A percentile compares a stretch with the other conserved stretches of the same genome.
phyloP scores from a whole-genome alignment of 92 coral and sea anemone species.

The Isaurus tuberculatus region DNA sequence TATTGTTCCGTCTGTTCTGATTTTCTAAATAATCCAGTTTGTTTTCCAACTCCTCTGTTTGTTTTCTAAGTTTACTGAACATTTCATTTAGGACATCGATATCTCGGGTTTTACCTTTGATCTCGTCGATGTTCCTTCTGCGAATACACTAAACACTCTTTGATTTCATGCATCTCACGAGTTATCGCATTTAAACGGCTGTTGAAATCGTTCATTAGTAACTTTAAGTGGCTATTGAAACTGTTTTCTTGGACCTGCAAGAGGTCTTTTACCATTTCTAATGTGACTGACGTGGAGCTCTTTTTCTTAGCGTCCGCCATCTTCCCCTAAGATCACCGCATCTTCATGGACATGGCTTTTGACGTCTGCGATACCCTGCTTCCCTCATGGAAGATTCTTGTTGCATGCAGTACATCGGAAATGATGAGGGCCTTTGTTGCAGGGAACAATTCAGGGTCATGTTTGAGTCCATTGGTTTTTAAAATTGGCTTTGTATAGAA shows the following conservation, averaged over 20 bases:
- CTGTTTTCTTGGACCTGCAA: not conserved
- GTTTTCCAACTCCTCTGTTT: slow-evolving; percentile 14
- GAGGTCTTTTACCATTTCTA: not conserved
- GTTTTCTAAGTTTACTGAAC: not conserved
- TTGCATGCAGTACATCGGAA: no score
- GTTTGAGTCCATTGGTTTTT: no score
- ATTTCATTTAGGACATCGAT: slow-evolving; percentile 4
- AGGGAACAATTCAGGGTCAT: no score
- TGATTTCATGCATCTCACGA: not conserved
- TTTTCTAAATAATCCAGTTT: no score
- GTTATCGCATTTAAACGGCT: slow-evolving; percentile 12
- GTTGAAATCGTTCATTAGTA: slow-evolving; percentile 4
- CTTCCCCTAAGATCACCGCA: no score
- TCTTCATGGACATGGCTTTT: no score
- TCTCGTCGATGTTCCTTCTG: slow-evolving; percentile 5
- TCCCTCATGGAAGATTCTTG: no score
- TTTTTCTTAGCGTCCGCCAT: not conserved
- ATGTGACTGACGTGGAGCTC: not conserved
- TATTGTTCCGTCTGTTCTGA: slow-evolving; percentile 3
- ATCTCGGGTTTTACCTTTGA: not conserved
- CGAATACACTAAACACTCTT: no score
- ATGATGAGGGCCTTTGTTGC: no score
- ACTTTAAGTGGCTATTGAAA: not conserved
- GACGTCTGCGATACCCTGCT: no score
- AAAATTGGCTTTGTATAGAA: no score